phyloP scores from a whole-genome alignment of 1,140 invertebrate genomes.

The Procambarus virginalis region DNA sequence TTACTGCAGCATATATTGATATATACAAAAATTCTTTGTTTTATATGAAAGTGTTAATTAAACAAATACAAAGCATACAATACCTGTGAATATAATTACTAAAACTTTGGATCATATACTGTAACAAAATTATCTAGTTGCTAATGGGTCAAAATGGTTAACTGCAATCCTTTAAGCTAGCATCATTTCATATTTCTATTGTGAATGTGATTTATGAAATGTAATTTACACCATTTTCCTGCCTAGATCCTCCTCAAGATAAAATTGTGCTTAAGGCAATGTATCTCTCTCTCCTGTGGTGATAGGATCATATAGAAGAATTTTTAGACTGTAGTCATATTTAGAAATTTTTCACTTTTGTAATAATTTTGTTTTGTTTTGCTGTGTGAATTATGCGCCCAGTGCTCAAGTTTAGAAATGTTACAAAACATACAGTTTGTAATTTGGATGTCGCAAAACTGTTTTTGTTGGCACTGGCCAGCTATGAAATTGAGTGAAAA shows the following conservation, averaged over 20 bases:
- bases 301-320: conserved; percentile 56
- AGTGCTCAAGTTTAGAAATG: conserved; percentile 49
- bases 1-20: conserved; percentile 52
- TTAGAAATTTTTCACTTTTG: conserved; percentile 47
- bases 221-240: conserved; percentile 29
- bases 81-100: conserved; percentile 19
- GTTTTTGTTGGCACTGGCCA: conserved; percentile 19
- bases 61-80: conserved; percentile 33
- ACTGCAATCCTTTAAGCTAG: neutral
- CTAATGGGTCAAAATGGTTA: conserved; percentile 13
- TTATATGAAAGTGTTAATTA: neutral
- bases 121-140: conserved; percentile 3
- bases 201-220: conserved; percentile 6
- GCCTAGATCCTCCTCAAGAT: conserved; percentile 29
- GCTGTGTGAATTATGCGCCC: conserved; percentile 30
- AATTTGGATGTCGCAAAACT: conserved; percentile 31
- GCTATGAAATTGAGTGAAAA: neutral
- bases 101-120: neutral
- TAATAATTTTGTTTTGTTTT: conserved; percentile 49
- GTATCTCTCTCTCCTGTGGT: conserved; percentile 48
- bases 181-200: conserved; percentile 1
- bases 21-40: conserved; percentile 2
- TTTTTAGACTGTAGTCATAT: conserved; percentile 48
- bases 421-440: conserved; percentile 13
- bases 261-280: conserved; percentile 27